A percentile compares a stretch with the other conserved stretches of the same genome.
Evolutionary conservation across 2,888 invertebrate genomes (phyloP).

Genomic region (Zele albiditarsus): DNA sequence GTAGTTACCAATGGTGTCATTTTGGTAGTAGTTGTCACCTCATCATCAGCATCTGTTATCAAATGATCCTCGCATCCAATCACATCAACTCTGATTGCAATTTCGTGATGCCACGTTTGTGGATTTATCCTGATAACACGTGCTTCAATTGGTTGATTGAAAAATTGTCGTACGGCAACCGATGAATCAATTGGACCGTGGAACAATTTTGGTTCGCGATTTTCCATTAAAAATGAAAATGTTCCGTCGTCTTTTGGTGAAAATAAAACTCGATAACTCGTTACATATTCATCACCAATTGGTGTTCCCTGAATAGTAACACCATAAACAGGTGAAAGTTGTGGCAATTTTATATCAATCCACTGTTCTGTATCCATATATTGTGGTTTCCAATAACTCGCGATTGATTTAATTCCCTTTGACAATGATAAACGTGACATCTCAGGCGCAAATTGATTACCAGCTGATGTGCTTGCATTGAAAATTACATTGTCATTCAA

Average conservation of each 20-base stretch:
- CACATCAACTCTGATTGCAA: constrained; percentile 82
- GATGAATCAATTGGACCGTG: constrained; percentile 78
- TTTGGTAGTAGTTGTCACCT: constrained; percentile 25
- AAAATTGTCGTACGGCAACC: constrained; percentile 78
- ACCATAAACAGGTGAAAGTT: constrained; percentile 82
- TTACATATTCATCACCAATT: constrained; percentile 82
- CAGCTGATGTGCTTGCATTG: constrained; percentile 76
- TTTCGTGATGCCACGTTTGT: constrained; percentile 82
- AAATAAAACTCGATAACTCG: constrained; percentile 83
- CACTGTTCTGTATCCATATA: constrained; percentile 78
- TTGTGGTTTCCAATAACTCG: constrained; percentile 78
- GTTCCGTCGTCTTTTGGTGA: constrained; percentile 78
- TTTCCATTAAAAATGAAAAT: constrained; percentile 77
- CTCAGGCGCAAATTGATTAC: constrained; percentile 74
- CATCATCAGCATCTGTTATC: background rate
- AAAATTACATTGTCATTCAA: constrained; percentile 74
- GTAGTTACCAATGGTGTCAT: constrained; percentile 26
- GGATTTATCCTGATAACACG: constrained; percentile 83
- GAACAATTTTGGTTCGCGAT: constrained; percentile 78
- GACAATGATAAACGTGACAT: constrained; percentile 74
- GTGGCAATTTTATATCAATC: constrained; percentile 80
- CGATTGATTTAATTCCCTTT: constrained; percentile 48
- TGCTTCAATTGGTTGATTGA: constrained; percentile 84
- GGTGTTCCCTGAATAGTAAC: constrained; percentile 83
- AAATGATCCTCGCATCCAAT: constrained; percentile 79